Percentiles rank a stretch among this genome's conserved stretches.
phyloP scores from a whole-genome alignment of 2,888 invertebrate genomes.

The Amphipyra tragopoginis region DNA sequence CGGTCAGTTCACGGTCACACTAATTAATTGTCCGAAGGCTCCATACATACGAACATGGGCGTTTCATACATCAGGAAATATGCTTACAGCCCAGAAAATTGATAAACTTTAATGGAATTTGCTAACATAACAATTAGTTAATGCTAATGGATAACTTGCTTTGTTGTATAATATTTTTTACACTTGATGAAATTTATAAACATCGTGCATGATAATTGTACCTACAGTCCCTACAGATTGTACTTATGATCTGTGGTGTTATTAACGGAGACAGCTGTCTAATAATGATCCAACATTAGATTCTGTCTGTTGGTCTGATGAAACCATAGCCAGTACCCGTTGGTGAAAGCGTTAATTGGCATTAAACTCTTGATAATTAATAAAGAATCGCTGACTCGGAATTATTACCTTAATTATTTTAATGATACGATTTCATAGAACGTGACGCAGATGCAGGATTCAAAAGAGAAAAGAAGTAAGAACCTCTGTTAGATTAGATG shows the following conservation, averaged over 20 bases:
- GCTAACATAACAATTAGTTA: background rate
- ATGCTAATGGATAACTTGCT: background rate
- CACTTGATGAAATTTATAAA: background rate
- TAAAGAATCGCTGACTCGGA: too few relatives aligned
- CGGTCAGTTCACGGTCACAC: conserved; percentile 58
- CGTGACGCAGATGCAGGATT: too few relatives aligned
- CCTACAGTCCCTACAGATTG: too few relatives aligned
- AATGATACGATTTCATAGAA: too few relatives aligned
- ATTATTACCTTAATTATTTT: too few relatives aligned
- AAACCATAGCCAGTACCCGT: background rate
- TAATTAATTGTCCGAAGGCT: conserved; percentile 28
- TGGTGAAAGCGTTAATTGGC: background rate
- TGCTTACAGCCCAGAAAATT: background rate
- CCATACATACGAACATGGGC: background rate
- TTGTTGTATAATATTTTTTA: background rate
- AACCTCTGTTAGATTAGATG: too few relatives aligned
- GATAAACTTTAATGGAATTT: background rate
- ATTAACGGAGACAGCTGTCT: too few relatives aligned
- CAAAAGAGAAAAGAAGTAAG: too few relatives aligned
- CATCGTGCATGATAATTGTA: background rate
- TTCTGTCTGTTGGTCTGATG: too few relatives aligned
- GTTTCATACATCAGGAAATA: background rate
- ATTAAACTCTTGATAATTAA: background rate
- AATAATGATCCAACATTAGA: too few relatives aligned
- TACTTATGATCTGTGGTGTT: too few relatives aligned